Conservation (phyloP, 1,140 invertebrate genomes). For the Neotoxoptera formosana region DNA sequence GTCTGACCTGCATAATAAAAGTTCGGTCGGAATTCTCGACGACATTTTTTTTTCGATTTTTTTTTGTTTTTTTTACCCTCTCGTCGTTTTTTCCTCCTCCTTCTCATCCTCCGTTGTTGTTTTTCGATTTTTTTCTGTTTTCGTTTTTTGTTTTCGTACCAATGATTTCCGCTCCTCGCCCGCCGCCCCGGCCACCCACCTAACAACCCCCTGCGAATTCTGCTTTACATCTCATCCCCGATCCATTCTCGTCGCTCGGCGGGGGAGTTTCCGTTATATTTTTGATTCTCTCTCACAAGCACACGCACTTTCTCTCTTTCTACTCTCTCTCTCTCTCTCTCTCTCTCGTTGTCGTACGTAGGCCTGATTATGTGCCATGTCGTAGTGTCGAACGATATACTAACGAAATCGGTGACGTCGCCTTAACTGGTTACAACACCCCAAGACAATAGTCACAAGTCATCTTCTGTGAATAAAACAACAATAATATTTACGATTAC, state of each 20-base stretch:
- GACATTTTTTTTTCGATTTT: too few species aligned
- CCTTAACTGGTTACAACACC: too few species aligned
- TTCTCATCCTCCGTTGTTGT: neutral
- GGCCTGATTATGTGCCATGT: too few species aligned
- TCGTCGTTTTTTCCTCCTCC: neutral
- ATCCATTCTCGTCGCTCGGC: neutral
- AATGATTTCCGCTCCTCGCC: neutral
- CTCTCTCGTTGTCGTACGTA: too few species aligned
- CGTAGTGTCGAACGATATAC: too few species aligned
- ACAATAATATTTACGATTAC: too few species aligned
- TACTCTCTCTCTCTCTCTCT: too few species aligned
- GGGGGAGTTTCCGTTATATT: neutral
- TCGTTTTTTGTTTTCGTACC: neutral
- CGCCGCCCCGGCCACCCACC: too few species aligned
- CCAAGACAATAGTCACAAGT: too few species aligned
- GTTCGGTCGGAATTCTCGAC: conserved; percentile 15
- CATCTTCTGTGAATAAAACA: too few species aligned
- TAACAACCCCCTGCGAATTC: neutral
- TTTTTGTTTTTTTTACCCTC: neutral
- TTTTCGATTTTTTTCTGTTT: neutral
- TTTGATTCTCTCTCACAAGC: neutral
- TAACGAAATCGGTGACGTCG: too few species aligned
- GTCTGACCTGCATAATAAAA: conserved; percentile 37
- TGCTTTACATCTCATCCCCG: neutral
- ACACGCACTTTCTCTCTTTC: too few species aligned